Conservation (phyloP, 2,888 invertebrate genomes). For the Sacculina carcini region DNA sequence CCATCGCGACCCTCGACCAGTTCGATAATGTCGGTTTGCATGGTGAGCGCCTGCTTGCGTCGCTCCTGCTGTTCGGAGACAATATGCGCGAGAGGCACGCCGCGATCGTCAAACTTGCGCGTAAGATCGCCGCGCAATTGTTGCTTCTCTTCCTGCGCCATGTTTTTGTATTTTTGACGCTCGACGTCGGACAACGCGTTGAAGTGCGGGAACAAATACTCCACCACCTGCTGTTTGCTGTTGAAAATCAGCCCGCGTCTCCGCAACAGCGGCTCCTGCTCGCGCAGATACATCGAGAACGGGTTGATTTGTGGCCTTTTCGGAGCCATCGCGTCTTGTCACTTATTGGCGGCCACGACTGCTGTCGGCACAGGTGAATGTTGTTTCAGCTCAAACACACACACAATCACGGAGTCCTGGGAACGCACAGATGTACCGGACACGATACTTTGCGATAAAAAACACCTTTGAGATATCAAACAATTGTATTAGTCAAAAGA, state of each 20-base stretch:
- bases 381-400: too few relatives aligned
- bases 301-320: not conserved
- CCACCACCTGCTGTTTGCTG: not conserved
- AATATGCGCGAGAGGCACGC: not conserved
- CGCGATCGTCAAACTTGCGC: conserved; percentile 1
- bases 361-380: too few relatives aligned
- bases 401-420: too few relatives aligned
- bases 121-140: not conserved
- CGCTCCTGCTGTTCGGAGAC: not conserved
- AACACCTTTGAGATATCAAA: too few relatives aligned
- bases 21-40: not conserved
- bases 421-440: too few relatives aligned
- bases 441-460: too few relatives aligned
- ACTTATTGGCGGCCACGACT: too few relatives aligned
- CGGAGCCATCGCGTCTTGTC: not conserved
- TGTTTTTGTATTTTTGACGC: not conserved
- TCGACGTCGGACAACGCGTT: not conserved
- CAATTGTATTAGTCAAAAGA: too few relatives aligned
- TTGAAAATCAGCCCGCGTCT: not conserved
- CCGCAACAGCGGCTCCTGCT: not conserved
- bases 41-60: not conserved
- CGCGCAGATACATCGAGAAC: not conserved
- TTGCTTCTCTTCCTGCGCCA: not conserved
- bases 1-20: not conserved
- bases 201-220: not conserved